Conservation (phyloP, 2,888 invertebrate species). For the Platycheirus rosarum region DNA sequence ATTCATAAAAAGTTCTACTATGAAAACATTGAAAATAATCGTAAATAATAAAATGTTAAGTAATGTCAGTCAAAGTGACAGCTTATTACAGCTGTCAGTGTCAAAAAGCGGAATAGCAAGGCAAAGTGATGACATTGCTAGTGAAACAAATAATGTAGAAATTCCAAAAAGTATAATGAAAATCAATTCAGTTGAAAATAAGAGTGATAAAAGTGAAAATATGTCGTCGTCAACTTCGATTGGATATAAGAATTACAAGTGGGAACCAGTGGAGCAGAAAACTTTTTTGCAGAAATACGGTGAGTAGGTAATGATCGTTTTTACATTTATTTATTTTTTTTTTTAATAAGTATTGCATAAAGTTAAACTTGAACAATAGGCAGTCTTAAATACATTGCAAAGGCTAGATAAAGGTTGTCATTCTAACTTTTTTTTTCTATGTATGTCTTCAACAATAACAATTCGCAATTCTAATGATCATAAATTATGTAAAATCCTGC, state of each 20-base stretch:
- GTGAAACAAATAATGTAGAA: slow-evolving; percentile 16
- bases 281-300: slow-evolving; percentile 80
- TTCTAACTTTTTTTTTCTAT: too few relatives aligned
- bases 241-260: slow-evolving; percentile 34
- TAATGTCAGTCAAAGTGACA: slow-evolving; percentile 62
- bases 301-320: slow-evolving; percentile 79
- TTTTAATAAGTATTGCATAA: not conserved
- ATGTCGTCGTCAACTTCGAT: not conserved
- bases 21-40: slow-evolving; percentile 6
- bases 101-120: slow-evolving; percentile 60
- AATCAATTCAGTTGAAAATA: slow-evolving; percentile 13
- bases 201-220: slow-evolving; percentile 13
- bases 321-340: slow-evolving; percentile 26
- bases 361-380: too few relatives aligned
- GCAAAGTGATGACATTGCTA: slow-evolving; percentile 26
- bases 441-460: too few relatives aligned
- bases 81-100: not conserved
- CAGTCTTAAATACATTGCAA: too few relatives aligned
- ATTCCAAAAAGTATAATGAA: slow-evolving; percentile 31
- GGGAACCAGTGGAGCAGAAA: slow-evolving; percentile 65
- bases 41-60: slow-evolving; percentile 22
- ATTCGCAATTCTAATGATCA: slow-evolving; percentile 51
- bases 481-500: slow-evolving; percentile 66
- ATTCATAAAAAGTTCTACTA: slow-evolving; percentile 25
- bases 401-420: too few relatives aligned